Evolutionary conservation across 2,888 invertebrate genomes (phyloP), one percentile per base, ranked within the genome.

Genomic region (Lochmaea crataegi): DNA sequence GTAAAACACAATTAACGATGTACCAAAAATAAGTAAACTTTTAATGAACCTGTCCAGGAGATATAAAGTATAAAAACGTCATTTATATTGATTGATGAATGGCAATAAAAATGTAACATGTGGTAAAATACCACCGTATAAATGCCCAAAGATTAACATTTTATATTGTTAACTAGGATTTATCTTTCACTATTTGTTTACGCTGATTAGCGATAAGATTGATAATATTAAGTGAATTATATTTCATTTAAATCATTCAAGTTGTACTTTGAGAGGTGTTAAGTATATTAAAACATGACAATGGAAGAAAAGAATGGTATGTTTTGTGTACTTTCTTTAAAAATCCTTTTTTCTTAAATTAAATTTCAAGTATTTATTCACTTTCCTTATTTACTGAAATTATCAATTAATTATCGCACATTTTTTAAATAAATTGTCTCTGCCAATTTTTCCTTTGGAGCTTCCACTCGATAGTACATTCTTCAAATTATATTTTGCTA

Each of bases 71-170:
- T 45, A 12, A 45, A 45, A 45, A 45, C 45, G 10, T 45, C 42
- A 63, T 63, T 41, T 18, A 18, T 63, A 45, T 63, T 63, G 63
- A 63, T 63, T 63, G 63, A 63, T 63, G 12, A 45, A 12, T 45
- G 14, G 45, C 14, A 45, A 45, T 45, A 45, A 45, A 12, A 45
- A 12, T 45, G 45, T 45, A 45, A 14, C 45, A 45, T 45, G 45
- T 45, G 45, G 12, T 12, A 5, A 45, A 45, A 45, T 12, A 45
- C 45, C 45, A 45, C 45, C 45, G 42, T 45, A 45, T 45, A 45
- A 14, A 45, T 51, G 16, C 14, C 7, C 16, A 51, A n/a, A 9
- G n/a, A 51, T 51, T 51, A 12, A 51, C 14, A 16, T 51, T 16
- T 51, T 51, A 38, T 6, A 51, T 51, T 51, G 51, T 51, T 51